Conservation (phyloP, 2,888 invertebrate species). For the Agrochola litura region DNA sequence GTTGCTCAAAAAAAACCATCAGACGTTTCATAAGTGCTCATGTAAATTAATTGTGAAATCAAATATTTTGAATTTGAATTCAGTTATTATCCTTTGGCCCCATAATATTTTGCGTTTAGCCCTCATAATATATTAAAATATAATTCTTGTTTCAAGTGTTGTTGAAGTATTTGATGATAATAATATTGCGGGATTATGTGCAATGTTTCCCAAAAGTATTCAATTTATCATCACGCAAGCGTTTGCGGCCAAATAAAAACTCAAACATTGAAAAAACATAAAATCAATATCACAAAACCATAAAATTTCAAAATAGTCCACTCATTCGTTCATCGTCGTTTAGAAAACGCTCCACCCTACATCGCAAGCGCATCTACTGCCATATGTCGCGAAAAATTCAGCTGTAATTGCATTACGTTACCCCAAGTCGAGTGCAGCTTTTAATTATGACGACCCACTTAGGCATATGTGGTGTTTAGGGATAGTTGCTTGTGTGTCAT, state of each 20-base stretch:
- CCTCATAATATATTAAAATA: background rate
- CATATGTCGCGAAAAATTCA: conserved; percentile 90
- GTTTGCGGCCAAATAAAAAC: background rate
- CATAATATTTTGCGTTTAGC: too few species aligned
- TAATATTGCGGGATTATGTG: too few species aligned
- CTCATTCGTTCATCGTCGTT: conserved; percentile 51
- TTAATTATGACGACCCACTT: conserved; percentile 89
- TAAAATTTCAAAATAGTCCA: conserved; percentile 46
- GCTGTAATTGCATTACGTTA: conserved; percentile 89
- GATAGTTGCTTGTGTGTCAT: conserved; percentile 50
- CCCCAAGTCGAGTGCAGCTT: conserved; percentile 85
- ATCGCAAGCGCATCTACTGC: conserved; percentile 75
- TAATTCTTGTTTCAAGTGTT: background rate
- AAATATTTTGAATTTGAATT: too few species aligned
- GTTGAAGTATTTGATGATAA: background rate
- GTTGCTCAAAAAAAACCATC: background rate
- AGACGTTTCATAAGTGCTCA: too few species aligned
- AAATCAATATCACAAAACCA: conserved; percentile 54
- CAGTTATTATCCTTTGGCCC: background rate
- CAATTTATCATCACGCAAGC: background rate
- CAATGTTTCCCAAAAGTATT: too few species aligned
- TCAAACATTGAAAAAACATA: conserved; percentile 19
- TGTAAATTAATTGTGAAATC: too few species aligned
- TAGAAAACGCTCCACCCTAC: conserved; percentile 74
- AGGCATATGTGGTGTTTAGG: conserved; percentile 85